Evolutionary conservation across 2,113 vertebrate genomes (phyloP).

Genomic region (Sylvilagus bachmani): DNA sequence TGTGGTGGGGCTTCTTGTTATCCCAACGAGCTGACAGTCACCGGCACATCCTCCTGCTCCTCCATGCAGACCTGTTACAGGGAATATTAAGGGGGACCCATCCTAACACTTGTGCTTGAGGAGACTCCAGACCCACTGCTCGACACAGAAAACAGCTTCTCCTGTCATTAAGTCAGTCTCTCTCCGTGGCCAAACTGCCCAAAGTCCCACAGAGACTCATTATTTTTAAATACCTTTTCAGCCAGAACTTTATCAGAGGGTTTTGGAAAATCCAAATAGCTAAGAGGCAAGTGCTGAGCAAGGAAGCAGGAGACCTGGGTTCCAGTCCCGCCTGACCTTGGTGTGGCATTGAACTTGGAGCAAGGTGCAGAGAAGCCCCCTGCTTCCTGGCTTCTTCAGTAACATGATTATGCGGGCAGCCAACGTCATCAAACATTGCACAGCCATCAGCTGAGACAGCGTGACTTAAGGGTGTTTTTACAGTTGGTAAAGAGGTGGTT

Average conservation of each 20-base stretch:
- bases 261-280: constrained; percentile 61
- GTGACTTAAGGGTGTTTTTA: constrained; percentile 19
- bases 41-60: not conserved
- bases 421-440: constrained; percentile 57
- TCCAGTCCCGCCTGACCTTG: not conserved
- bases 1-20: not conserved
- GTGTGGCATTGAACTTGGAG: constrained; percentile 21
- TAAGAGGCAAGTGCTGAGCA: not conserved
- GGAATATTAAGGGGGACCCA: constrained; percentile 7
- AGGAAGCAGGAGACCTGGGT: not conserved
- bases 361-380: not conserved
- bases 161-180: constrained; percentile 17
- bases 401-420: not conserved
- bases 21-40: not conserved
- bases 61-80: constrained; percentile 14
- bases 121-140: not conserved
- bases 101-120: not conserved
- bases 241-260: constrained; percentile 66
- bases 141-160: constrained; percentile 37
- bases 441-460: not conserved
- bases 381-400: not conserved
- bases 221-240: constrained; percentile 75
- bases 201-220: constrained; percentile 70
- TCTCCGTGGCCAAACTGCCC: constrained; percentile 53
- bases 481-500: not conserved